phyloP scores from a whole-genome alignment of 1,140 invertebrate genomes.

The Panagrolaimus sp. region DNA sequence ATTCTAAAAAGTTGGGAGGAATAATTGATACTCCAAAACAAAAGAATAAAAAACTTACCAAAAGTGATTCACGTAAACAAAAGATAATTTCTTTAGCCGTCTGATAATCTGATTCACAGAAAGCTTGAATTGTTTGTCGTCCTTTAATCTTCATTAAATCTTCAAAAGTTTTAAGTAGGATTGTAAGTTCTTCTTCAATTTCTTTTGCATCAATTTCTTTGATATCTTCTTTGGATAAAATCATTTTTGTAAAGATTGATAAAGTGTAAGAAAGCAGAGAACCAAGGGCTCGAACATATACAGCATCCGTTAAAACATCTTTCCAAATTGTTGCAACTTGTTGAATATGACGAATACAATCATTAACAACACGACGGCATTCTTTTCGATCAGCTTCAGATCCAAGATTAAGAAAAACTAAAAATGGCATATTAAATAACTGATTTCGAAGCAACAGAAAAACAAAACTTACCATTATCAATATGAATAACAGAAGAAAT shows the following conservation, averaged over 20 bases:
- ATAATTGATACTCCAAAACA: no score
- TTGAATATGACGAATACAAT: background rate
- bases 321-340: background rate
- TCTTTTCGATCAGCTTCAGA: background rate
- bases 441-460: background rate
- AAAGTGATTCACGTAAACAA: background rate
- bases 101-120: background rate
- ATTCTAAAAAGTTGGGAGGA: no score
- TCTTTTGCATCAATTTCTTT: background rate
- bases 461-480: background rate
- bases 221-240: background rate
- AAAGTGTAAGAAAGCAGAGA: background rate
- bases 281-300: background rate
- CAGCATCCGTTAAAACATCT: slow-evolving; percentile 3
- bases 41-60: no score
- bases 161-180: background rate
- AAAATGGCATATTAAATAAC: background rate
- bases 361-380: background rate
- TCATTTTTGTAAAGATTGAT: background rate
- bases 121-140: background rate
- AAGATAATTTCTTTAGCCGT: background rate
- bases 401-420: background rate
- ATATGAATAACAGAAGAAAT: background rate
- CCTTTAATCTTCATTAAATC: background rate
- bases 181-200: background rate